Base-by-base conservation (phyloP, 2,797 vertebrate genomes). In the Fringilla coelebs region DNA sequence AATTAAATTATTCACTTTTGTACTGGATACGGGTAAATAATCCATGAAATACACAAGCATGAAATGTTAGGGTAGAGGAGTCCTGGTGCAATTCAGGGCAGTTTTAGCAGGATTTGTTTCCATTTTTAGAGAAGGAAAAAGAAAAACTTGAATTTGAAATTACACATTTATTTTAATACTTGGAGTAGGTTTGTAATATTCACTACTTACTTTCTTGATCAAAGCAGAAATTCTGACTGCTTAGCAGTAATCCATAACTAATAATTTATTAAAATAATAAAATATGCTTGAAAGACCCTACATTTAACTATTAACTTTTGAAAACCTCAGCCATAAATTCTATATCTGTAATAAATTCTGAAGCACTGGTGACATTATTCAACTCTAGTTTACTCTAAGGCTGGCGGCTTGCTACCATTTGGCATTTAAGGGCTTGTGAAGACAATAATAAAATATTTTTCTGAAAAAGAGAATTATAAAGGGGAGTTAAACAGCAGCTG, bases 1-100 rank as follows among this genome's bases (percentile, higher is more conserved):
- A 97, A 94, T 98, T 97, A 97, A 97, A 82, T 58, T 81, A 95
- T 92, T 97, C 93, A 93, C 73, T 65, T 94, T 94, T 95, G 77
- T 94, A 81, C 70, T 54, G 72, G 72, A 36, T 76, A 85, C 0
- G 31, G n/a, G 55, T 91, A 96, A 97, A 97, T 17, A 92, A 88
- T 90, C 77, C 58, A 80, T 96, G 92, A 97, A 97, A 93, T 87
- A 97, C 82, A 90, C 75, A 96, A 83, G 40, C 55, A 90, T 70
- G 83, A 88, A 79, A 22, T 74, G 28, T 57, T 80, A 93, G 40
- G 22, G 11, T 85, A 95, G 54, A 88, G 36, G 60, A 73, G 65
- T 62, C 38, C 15, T 85, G 31, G 5, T 76, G 28, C 40, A 68
- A 17, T 66, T 62, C 43, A 75, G 28, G 29, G 13, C 13, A 60